Conservation (phyloP, 2,113 vertebrate genomes). For the Dolichotis patagonum region DNA sequence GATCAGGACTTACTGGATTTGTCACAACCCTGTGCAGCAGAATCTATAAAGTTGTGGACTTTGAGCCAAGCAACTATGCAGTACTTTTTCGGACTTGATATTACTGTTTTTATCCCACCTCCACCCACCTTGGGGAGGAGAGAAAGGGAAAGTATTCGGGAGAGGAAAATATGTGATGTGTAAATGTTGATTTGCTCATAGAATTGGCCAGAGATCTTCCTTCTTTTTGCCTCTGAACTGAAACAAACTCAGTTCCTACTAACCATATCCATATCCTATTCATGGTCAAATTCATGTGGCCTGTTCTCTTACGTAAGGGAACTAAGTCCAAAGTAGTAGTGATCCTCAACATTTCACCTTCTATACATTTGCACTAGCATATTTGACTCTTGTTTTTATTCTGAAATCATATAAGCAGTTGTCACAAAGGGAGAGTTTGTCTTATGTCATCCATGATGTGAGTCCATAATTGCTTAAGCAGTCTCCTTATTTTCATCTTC, state of each 20-base stretch:
- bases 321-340: background rate
- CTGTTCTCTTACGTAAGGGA: background rate
- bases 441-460: constrained; percentile 47
- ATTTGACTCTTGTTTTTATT: constrained; percentile 36
- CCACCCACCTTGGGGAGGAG: background rate
- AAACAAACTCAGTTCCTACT: background rate
- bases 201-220: background rate
- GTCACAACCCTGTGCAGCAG: background rate
- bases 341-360: background rate
- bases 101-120: background rate
- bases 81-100: background rate
- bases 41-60: background rate
- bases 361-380: background rate
- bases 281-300: background rate
- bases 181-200: background rate
- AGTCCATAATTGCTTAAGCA: background rate
- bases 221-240: background rate
- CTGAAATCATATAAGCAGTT: constrained; percentile 47
- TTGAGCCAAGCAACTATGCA: background rate
- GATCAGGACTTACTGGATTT: background rate
- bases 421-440: constrained; percentile 66
- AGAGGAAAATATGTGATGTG: background rate
- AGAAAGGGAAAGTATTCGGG: background rate
- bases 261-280: background rate
- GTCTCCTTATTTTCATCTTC: constrained; percentile 28